Evolutionary conservation across 2,797 vertebrate genomes (phyloP).

Genomic region (Microchirus variegatus): DNA sequence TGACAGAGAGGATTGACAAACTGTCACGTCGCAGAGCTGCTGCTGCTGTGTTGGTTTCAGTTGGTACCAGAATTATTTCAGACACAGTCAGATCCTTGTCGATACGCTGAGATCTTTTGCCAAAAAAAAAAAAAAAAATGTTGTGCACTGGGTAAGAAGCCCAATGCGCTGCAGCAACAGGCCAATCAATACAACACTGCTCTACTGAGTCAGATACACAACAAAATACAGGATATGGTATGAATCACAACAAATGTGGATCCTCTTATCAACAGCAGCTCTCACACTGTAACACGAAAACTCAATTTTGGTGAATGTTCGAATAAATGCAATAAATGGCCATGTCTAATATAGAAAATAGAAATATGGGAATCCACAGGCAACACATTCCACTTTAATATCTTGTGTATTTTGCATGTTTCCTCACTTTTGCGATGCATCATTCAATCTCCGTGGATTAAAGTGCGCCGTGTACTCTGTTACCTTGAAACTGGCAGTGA

Average conservation of each 20-base stretch:
- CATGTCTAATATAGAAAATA: too few relatives aligned
- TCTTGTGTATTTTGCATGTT: too few relatives aligned
- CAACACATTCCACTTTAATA: too few relatives aligned
- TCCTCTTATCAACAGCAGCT: conserved; percentile 29
- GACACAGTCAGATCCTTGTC: conserved; percentile 42
- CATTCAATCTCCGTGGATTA: too few relatives aligned
- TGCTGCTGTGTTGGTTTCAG: neutral
- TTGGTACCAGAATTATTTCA: conserved; percentile 32
- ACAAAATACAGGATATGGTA: conserved; percentile 32
- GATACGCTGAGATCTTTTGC: conserved; percentile 23
- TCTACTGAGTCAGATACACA: conserved; percentile 22
- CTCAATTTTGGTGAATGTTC: conserved; percentile 19
- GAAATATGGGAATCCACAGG: too few relatives aligned
- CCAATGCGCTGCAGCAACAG: conserved; percentile 39
- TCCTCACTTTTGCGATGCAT: too few relatives aligned
- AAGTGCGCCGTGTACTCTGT: too few relatives aligned
- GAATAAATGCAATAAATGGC: too few relatives aligned
- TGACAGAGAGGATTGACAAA: conserved; percentile 53
- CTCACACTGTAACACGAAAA: conserved; percentile 34
- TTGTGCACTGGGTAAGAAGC: conserved; percentile 5
- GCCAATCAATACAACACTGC: conserved; percentile 36
- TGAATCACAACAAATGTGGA: conserved; percentile 35
- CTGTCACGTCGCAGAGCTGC: conserved; percentile 45
- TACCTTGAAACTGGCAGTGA: too few relatives aligned
- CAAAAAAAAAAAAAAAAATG: conserved; percentile 4